phyloP scores from a whole-genome alignment of 2,888 invertebrate genomes.

The Magallana nippona region DNA sequence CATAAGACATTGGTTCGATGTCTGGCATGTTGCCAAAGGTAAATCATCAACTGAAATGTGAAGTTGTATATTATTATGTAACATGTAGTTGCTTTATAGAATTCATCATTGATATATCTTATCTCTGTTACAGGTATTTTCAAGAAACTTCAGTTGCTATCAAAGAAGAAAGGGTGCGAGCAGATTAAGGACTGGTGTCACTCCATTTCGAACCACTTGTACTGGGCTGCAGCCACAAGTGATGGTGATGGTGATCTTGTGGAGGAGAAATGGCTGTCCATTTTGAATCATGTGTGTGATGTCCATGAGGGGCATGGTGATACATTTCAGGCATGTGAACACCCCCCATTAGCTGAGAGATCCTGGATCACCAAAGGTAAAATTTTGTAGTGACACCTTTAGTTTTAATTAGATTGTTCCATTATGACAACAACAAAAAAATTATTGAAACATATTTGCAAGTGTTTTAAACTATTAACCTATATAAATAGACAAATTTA shows the following conservation, averaged over 20 bases:
- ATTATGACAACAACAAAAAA: too few species aligned
- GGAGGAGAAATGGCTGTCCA: constrained; percentile 54
- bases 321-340: constrained; percentile 48
- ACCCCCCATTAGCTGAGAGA: constrained; percentile 49
- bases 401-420: too few species aligned
- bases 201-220: constrained; percentile 52
- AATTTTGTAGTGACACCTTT: too few species aligned
- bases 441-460: too few species aligned
- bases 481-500: too few species aligned
- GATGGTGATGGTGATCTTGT: constrained; percentile 51
- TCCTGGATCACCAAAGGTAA: constrained; percentile 54
- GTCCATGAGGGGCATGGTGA: constrained; percentile 53
- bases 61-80: too few species aligned
- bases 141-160: constrained; percentile 47
- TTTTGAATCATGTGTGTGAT: constrained; percentile 54
- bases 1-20: constrained; percentile 52
- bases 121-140: constrained; percentile 41
- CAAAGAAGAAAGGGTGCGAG: constrained; percentile 53
- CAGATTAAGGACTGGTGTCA: constrained; percentile 41
- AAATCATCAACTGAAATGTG: not conserved
- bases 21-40: constrained; percentile 57
- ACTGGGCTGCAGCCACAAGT: constrained; percentile 55
- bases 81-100: too few species aligned
- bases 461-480: too few species aligned
- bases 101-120: not conserved